Conservation (phyloP, 2,113 vertebrate species). For the Stegostoma tigrinum region DNA sequence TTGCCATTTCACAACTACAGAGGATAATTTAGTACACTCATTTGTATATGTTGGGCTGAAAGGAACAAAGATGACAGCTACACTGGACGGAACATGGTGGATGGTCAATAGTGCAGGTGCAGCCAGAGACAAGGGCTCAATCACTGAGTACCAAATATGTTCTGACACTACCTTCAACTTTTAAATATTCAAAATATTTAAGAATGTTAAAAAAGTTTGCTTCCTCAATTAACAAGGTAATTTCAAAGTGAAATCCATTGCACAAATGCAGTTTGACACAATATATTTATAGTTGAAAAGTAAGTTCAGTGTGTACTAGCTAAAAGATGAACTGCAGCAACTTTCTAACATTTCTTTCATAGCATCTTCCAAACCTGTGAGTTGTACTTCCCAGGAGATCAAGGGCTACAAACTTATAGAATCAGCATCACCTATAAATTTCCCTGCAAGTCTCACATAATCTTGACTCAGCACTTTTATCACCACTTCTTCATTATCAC, state of each 20-base stretch:
- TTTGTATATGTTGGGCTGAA: not conserved
- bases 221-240: not conserved
- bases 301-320: not conserved
- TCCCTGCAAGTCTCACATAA: no score
- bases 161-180: not conserved
- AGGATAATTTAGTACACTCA: not conserved
- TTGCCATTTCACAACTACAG: no score
- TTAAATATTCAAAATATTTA: not conserved
- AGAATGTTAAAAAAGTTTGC: not conserved
- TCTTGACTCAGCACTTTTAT: no score
- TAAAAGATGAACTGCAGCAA: not conserved
- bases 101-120: not conserved
- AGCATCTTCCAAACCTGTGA: no score
- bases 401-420: no score
- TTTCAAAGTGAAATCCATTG: not conserved
- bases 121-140: not conserved
- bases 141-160: not conserved
- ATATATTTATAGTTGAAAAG: not conserved
- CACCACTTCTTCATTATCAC: no score
- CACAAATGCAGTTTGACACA: not conserved
- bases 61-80: not conserved
- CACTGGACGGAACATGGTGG: not conserved
- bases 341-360: not conserved
- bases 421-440: no score
- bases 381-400: no score